phyloP scores from a whole-genome alignment of 1,140 invertebrate species.

The Neodiprion pinetum region DNA sequence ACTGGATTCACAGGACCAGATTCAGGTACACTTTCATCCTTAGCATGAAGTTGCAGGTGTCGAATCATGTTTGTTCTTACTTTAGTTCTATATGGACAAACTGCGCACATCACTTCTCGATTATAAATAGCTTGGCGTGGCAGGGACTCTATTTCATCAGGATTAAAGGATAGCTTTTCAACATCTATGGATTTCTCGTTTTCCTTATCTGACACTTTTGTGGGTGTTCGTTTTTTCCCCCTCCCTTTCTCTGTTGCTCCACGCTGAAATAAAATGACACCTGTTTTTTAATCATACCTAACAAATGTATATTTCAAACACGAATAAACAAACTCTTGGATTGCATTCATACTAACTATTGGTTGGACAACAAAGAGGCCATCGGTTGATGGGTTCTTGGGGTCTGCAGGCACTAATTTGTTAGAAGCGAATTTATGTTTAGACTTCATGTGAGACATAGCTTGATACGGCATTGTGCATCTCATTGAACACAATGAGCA shows the following conservation, averaged over 20 bases:
- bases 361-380: constrained; percentile 65
- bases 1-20: constrained; percentile 79
- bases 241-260: constrained; percentile 6
- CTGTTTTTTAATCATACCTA: background rate
- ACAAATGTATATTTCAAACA: background rate
- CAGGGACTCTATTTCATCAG: constrained; percentile 69
- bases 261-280: constrained; percentile 15
- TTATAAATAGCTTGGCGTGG: constrained; percentile 72
- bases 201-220: constrained; percentile 37
- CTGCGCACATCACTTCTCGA: constrained; percentile 67
- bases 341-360: constrained; percentile 39
- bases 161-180: constrained; percentile 61
- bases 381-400: constrained; percentile 61
- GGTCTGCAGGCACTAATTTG: constrained; percentile 60
- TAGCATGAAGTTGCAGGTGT: constrained; percentile 73
- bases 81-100: constrained; percentile 75
- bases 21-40: constrained; percentile 67
- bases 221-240: constrained; percentile 36
- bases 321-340: background rate
- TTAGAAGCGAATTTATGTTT: constrained; percentile 60
- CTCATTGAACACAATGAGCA: constrained; percentile 63
- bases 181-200: constrained; percentile 36
- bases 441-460: constrained; percentile 63
- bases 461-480: constrained; percentile 57
- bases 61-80: constrained; percentile 77